Evolutionary conservation across 1,140 invertebrate species (phyloP), one percentile per base, ranked within the genome.

Genomic region (Steinernema feltiae): DNA sequence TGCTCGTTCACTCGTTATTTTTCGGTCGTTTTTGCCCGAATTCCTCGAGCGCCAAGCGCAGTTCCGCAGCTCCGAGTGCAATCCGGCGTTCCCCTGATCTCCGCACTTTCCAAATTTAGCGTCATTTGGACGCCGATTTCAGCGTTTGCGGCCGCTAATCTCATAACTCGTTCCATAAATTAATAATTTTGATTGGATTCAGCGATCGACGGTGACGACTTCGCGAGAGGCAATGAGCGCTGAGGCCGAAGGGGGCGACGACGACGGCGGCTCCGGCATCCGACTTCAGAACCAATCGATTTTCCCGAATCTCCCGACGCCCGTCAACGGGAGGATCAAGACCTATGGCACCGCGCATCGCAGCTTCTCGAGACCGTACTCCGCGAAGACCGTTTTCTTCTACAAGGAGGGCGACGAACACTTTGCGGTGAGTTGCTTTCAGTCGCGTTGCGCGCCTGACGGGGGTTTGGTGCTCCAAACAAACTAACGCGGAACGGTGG

Each of bases 351-450:
- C 76, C 27, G 48, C 76, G 30, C 32, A 82, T 30, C 80, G 82
- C 2, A 78, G 76, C 1, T 85, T 82, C 73, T 63, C 72, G 15
- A 63, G 83, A 27, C 84, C 83, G 1, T 83, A 85, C 41, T 84
- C 83, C 0, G 83, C 83, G 29, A 84, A 84, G 74, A 84, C 82
- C 46, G 82, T 85, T 15, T 85, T 85, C 70, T 86, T 85, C 41
- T 85, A 85, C 80, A 85, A 83, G 69, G 85, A 86, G 29, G 80
- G 82, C 12, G 84, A 85, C 72, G 71, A 80, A 41, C 83, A 85
- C 63, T 85, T 86, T 73, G 82, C 84, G 27, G 84, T 86, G 71
- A 80, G 81, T 72, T 74, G 48, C 53, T 69, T 48, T 32, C 1
- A 1, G n/a, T n/a, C n/a, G n/a, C n/a, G n/a, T n/a, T n/a, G n/a